Evolutionary conservation across 2,888 invertebrate genomes (phyloP), one percentile per base, ranked within the genome.

Genomic region (Eubasilissa splendida): DNA sequence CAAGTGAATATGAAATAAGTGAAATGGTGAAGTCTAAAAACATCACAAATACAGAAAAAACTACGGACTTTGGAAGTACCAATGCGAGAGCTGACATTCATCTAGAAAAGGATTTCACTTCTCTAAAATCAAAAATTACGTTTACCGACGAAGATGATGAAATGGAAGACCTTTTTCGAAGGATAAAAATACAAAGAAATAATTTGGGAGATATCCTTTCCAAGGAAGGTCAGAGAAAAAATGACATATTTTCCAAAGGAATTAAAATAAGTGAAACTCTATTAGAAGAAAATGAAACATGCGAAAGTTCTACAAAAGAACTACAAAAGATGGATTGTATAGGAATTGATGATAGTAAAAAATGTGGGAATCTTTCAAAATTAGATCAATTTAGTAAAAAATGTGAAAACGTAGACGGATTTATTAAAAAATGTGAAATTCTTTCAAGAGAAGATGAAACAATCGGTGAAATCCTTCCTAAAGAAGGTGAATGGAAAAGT

Each of bases 151-250:
- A 59, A 50, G 93, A 93, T 85, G 91, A 92, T 77, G 92, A 92
- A 84, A 87, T 94, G 85, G 93, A 93, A 87, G 92, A 91, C 81
- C 88, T 94, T 80, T 88, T 94, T 71, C 91, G 89, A 87, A 91
- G 93, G 85, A 93, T 94, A 84, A 91, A 93, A 87, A 91, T 91
- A 85, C 94, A 95, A 87, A 91, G 94, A 87, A 94, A 93, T 88
- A 92, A 93, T 85, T 90, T 94, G 85, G 93, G 93, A 85, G 94
- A 94, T 88, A 93, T 94, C 85, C 88, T 93, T 82, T 92, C 91
- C 86, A 90, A 92, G 86, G 92, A 92, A 89, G 90, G 91, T 85
- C 90, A 88, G 87, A 81, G 78, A 56, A 90, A 78, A 56, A 71
- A 31, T 54, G 71, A 54, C 10, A 71, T 56, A 54, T 54, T 54